These are phyloP conservation scores for Spea bombifrons DNA, from an alignment of 2,113 vertebrate species.

Conservation along the genomic window DNA sequence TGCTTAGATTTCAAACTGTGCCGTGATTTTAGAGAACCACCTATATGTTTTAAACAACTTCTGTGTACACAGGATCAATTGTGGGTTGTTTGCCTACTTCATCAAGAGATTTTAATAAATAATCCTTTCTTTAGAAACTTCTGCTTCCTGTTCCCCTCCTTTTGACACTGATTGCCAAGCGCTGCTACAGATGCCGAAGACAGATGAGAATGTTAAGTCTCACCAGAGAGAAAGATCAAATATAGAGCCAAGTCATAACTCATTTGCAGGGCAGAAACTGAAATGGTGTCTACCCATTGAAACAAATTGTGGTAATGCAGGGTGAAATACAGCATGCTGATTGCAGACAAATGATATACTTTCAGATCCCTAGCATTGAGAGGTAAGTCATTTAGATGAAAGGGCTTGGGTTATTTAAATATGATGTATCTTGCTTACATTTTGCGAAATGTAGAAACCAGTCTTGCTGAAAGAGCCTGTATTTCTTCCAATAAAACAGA, in stretches of 20 bases:
- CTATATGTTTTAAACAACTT: slow-evolving; percentile 39
- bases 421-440: neutral
- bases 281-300: slow-evolving; percentile 32
- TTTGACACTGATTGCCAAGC: slow-evolving; percentile 28
- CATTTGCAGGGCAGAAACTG: slow-evolving; percentile 28
- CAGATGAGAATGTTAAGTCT: slow-evolving; percentile 38
- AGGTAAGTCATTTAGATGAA: slow-evolving; percentile 10
- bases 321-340: slow-evolving; percentile 20
- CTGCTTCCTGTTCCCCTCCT: slow-evolving; percentile 30
- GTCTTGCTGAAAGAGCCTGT: neutral
- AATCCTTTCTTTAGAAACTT: slow-evolving; percentile 18
- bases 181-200: slow-evolving; percentile 23
- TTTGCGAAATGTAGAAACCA: neutral
- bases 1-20: slow-evolving; percentile 35
- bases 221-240: slow-evolving; percentile 29
- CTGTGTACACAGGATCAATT: slow-evolving; percentile 35
- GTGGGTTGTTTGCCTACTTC: slow-evolving; percentile 32
- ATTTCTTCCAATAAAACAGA: slow-evolving; percentile 3
- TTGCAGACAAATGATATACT: slow-evolving; percentile 23
- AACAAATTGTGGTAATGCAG: slow-evolving; percentile 26
- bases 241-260: slow-evolving; percentile 36
- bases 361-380: slow-evolving; percentile 15
- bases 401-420: slow-evolving; percentile 3
- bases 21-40: slow-evolving; percentile 38
- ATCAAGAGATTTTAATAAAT: slow-evolving; percentile 42